phyloP scores from a whole-genome alignment of 2,113 vertebrate species.

The Macrotis lagotis region DNA sequence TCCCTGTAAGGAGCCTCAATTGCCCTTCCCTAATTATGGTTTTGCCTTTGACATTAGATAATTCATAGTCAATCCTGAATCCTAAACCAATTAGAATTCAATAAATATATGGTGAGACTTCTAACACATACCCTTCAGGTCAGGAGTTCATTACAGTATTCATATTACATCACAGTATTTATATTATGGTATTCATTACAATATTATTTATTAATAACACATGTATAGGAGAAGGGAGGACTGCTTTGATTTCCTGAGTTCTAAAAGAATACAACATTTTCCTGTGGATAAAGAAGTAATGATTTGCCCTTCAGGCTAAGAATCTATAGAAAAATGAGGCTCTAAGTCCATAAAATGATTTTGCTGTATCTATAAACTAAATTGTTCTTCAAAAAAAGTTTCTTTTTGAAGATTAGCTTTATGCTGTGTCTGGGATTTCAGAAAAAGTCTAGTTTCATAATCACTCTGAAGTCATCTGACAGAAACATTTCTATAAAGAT shows the following conservation, averaged over 20 bases:
- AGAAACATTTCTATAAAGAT: background rate
- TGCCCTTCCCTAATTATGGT: background rate
- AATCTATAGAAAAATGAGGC: background rate
- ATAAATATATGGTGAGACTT: background rate
- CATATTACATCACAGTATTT: too few relatives aligned
- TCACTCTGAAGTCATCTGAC: background rate
- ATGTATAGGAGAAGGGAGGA: background rate
- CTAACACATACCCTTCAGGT: background rate
- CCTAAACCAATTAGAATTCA: background rate
- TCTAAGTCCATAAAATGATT: background rate
- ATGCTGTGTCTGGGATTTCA: background rate
- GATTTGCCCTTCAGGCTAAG: background rate
- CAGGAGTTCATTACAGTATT: background rate
- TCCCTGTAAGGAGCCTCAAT: background rate
- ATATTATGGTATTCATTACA: too few relatives aligned
- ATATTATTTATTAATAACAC: background rate
- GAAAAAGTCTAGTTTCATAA: background rate
- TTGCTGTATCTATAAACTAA: background rate
- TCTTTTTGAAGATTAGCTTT: background rate
- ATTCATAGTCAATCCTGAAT: background rate
- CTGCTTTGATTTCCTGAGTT: background rate
- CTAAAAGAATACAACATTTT: background rate
- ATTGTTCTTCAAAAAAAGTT: background rate
- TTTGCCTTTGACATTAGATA: background rate
- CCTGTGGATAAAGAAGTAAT: background rate